phyloP scores from a whole-genome alignment of 2,797 vertebrate species.

The Scolopax bukidnonensis region DNA sequence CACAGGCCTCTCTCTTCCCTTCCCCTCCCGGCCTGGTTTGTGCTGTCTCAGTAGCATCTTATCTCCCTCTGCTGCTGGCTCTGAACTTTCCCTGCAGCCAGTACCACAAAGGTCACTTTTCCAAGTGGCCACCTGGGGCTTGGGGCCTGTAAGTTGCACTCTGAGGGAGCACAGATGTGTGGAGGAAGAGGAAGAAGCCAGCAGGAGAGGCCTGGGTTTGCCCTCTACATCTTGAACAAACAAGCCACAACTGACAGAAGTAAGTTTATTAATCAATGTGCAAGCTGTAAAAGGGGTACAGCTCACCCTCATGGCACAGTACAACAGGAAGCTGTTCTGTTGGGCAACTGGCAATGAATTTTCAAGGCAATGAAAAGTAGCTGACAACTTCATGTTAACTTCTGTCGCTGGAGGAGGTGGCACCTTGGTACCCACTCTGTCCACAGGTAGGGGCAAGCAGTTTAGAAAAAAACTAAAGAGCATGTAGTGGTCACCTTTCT shows the following conservation, averaged over 20 bases:
- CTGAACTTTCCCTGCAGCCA: not conserved
- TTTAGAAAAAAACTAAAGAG: not conserved
- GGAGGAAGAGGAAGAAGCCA: not conserved
- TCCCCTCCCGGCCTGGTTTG: not conserved
- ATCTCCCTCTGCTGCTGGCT: not conserved
- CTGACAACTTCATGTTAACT: too few species aligned
- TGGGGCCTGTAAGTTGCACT: not conserved
- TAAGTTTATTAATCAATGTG: not conserved
- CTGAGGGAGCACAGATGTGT: accelerated
- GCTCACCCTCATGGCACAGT: accelerated
- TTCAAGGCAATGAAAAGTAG: too few species aligned
- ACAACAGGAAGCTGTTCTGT: not conserved
- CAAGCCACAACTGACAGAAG: not conserved
- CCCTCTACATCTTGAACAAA: not conserved
- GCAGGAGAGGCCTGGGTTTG: not conserved
- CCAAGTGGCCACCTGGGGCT: not conserved
- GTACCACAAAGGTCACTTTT: not conserved
- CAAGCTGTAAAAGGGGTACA: too few species aligned
- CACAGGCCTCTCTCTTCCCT: not conserved
- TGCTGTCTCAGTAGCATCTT: not conserved
- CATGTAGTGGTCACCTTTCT: not conserved
- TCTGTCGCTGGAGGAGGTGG: accelerated
- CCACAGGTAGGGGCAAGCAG: not conserved
- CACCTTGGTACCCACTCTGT: too few species aligned
- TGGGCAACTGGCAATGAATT: accelerated